Evolutionary conservation across 53 echinoderm and acorn worm species (phyloP).

Genomic region (Luidia sarsii): DNA sequence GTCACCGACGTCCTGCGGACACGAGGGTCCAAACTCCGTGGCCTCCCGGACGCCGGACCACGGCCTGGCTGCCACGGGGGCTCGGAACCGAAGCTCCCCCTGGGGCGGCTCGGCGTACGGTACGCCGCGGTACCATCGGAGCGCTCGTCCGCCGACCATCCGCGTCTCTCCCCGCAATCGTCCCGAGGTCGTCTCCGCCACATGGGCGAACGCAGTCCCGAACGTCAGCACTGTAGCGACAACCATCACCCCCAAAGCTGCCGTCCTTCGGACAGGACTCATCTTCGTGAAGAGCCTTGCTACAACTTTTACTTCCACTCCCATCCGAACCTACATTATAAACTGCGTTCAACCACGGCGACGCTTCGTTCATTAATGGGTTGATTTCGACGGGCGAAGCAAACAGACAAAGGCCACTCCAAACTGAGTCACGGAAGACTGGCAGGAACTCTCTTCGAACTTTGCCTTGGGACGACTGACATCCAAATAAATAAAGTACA

Average conservation of each 20-base stretch:
- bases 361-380: too few species aligned
- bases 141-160: slow-evolving; percentile 18
- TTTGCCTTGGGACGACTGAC: too few species aligned
- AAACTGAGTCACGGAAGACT: too few species aligned
- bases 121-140: slow-evolving; percentile 54
- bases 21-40: slow-evolving; percentile 69
- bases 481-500: slow-evolving; percentile 1
- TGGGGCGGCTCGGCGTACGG: slow-evolving; percentile 76
- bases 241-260: neutral
- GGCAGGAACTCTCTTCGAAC: too few species aligned
- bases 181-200: slow-evolving; percentile 14
- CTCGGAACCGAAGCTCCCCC: slow-evolving; percentile 55
- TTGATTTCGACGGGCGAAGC: too few species aligned
- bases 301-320: too few species aligned
- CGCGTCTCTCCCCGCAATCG: slow-evolving; percentile 7
- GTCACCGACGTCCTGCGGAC: slow-evolving; percentile 60
- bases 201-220: neutral
- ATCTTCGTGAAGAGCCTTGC: too few species aligned
- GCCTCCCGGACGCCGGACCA: slow-evolving; percentile 67
- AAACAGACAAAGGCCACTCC: too few species aligned
- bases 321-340: too few species aligned
- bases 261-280: neutral
- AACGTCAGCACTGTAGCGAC: too few species aligned
- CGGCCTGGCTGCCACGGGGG: slow-evolving; percentile 52
- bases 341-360: too few species aligned